Conservation (phyloP, 2,888 invertebrate genomes). For the Rotaria socialis region DNA sequence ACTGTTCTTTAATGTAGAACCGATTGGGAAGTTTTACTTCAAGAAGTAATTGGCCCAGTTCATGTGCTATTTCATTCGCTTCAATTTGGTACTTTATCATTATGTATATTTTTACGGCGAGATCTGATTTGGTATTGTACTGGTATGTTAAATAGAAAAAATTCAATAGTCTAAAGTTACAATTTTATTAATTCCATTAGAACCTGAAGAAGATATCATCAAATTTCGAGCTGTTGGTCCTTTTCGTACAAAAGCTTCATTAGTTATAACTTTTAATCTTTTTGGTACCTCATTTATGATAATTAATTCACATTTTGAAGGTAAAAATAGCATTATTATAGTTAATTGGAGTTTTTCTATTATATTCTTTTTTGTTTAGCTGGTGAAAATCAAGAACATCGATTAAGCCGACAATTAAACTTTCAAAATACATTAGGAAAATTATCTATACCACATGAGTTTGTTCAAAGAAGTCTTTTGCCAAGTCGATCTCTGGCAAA, state of each 20-base stretch:
- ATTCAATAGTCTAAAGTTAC: too few species aligned
- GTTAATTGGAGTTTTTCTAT: too few species aligned
- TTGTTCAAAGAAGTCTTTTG: not conserved
- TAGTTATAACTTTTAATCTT: slow-evolving; percentile 81
- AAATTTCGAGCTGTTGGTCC: slow-evolving; percentile 84
- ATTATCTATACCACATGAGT: not conserved
- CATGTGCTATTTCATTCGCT: slow-evolving; percentile 82
- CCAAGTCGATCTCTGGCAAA: not conserved
- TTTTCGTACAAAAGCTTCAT: slow-evolving; percentile 81
- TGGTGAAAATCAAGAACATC: slow-evolving; percentile 30
- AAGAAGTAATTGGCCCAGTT: slow-evolving; percentile 85
- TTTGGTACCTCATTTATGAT: slow-evolving; percentile 93
- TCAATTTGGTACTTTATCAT: slow-evolving; percentile 79
- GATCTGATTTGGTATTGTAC: slow-evolving; percentile 95
- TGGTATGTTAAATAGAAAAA: slow-evolving; percentile 54
- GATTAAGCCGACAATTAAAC: slow-evolving; percentile 24
- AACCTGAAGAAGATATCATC: slow-evolving; percentile 79
- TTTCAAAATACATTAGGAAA: not conserved
- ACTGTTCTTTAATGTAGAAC: slow-evolving; percentile 50
- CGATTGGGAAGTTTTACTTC: slow-evolving; percentile 67
- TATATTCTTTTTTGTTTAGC: not conserved
- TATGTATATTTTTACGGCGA: slow-evolving; percentile 78
- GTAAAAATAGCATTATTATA: slow-evolving; percentile 56
- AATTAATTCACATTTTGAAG: slow-evolving; percentile 88
- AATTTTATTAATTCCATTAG: slow-evolving; percentile 51